These are phyloP conservation scores for Cossypha polioptera DNA, from an alignment of 2,797 vertebrate genomes.

Conservation along the genomic window DNA sequence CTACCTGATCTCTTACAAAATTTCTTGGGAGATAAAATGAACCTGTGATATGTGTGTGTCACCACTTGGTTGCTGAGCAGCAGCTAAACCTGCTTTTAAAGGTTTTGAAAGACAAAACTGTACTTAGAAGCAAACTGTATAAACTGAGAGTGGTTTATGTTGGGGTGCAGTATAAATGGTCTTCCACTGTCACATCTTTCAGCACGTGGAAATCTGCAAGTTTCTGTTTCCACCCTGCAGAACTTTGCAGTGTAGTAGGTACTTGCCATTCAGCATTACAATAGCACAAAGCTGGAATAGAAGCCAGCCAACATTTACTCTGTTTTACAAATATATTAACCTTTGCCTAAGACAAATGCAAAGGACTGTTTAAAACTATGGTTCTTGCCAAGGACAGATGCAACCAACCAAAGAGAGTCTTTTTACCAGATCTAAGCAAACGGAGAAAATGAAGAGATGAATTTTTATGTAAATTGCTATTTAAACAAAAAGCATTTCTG, in stretches of 20 bases:
- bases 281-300: conserved; percentile 22
- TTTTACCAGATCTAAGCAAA: conserved; percentile 55
- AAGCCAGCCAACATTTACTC: conserved; percentile 13
- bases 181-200: not conserved
- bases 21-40: not conserved
- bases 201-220: not conserved
- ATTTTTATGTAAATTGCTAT: conserved; percentile 75
- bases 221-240: not conserved
- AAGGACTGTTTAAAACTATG: conserved; percentile 52
- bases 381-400: conserved; percentile 60
- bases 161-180: not conserved
- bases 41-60: not conserved
- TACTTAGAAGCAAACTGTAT: not conserved
- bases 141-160: not conserved
- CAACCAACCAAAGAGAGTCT: conserved; percentile 27
- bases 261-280: conserved; percentile 41
- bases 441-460: conserved; percentile 70
- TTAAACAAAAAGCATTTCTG: conserved; percentile 72
- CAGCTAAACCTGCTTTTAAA: not conserved
- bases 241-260: conserved; percentile 28
- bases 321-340: conserved; percentile 33
- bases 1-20: not conserved
- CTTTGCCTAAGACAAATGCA: conserved; percentile 30
- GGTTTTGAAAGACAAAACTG: not conserved
- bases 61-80: not conserved